Percentiles rank a stretch among this genome's conserved stretches.
phyloP scores from a whole-genome alignment of 2,888 invertebrate species.

The Phragmatobia fuliginosa region DNA sequence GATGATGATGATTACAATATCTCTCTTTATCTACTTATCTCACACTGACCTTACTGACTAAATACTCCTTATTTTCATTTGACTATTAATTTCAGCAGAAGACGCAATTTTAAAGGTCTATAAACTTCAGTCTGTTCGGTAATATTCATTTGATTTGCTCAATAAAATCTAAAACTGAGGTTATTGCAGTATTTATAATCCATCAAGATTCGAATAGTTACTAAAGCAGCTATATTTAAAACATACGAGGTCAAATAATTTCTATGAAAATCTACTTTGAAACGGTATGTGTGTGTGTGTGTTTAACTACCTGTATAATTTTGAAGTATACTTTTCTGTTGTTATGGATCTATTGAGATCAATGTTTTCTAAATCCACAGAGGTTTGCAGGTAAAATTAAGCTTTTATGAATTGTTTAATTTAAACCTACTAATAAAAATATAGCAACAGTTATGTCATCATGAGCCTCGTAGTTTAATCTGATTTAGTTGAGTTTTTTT shows the following conservation, averaged over 20 bases:
- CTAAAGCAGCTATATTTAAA: not conserved
- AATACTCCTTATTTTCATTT: not conserved
- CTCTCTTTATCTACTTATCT: not conserved
- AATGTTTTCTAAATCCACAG: too few species aligned
- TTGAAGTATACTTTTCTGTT: too few species aligned
- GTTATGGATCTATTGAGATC: too few species aligned
- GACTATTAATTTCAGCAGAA: not conserved
- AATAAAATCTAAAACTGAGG: conserved; percentile 8
- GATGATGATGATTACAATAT: too few species aligned
- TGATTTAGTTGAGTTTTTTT: not conserved
- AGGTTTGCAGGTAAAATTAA: too few species aligned
- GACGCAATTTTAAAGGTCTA: not conserved
- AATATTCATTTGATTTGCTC: not conserved
- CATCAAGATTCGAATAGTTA: not conserved
- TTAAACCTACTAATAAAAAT: too few species aligned
- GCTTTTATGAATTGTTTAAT: too few species aligned
- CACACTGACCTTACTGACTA: not conserved
- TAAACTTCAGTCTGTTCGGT: not conserved
- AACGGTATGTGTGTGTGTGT: not conserved
- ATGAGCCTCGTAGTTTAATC: not conserved
- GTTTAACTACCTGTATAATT: too few species aligned
- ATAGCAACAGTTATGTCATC: not conserved
- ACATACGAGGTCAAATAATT: not conserved
- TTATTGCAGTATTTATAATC: not conserved
- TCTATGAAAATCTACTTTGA: conserved; percentile 1